phyloP scores from a whole-genome alignment of 2,888 invertebrate genomes.

The Teinopalpus imperialis region DNA sequence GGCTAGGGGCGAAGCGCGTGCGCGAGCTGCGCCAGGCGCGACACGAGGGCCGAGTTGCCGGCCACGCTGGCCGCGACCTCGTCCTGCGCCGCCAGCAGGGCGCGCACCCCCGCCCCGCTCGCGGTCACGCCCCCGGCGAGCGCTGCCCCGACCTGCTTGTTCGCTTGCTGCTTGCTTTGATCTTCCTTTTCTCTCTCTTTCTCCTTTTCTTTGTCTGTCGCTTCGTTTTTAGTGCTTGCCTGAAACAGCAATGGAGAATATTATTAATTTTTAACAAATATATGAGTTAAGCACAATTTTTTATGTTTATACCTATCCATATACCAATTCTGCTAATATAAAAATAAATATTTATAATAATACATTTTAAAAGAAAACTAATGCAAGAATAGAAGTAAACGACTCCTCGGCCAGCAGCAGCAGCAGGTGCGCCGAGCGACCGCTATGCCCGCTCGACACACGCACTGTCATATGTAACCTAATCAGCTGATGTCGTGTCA shows the following conservation, averaged over 20 bases:
- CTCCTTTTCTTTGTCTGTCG: constrained; percentile 3
- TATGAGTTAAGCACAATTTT: no score
- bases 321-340: no score
- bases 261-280: no score
- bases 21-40: constrained; percentile 31
- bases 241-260: constrained; percentile 14
- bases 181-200: constrained; percentile 23
- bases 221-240: constrained; percentile 2
- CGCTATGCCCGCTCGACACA: no score
- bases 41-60: constrained; percentile 48
- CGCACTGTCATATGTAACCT: no score
- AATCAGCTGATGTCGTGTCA: no score
- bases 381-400: no score
- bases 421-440: no score
- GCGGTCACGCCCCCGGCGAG: constrained; percentile 33
- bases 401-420: no score
- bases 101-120: constrained; percentile 52
- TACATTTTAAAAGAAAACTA: no score
- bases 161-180: constrained; percentile 14
- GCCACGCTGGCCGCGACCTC: constrained; percentile 46
- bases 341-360: no score
- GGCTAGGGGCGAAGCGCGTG: constrained; percentile 37
- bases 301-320: no score
- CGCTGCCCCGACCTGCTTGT: constrained; percentile 40
- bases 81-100: constrained; percentile 55